phyloP scores from a whole-genome alignment of 2,113 vertebrate genomes.

The Copsychus sechellarum region DNA sequence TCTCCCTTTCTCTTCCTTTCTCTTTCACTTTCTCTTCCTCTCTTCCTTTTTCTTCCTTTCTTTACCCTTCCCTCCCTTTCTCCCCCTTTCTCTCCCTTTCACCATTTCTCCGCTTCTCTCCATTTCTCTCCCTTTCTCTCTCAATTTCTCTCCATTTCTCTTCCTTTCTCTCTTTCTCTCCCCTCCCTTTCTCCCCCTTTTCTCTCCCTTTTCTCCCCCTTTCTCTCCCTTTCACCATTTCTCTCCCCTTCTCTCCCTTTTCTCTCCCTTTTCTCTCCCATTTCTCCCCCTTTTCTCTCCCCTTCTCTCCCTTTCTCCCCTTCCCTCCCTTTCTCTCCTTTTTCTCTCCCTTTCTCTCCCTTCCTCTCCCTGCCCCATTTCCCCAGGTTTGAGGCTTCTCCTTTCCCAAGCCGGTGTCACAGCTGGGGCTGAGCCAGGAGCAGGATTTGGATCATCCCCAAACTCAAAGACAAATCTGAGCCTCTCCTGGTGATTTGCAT shows the following conservation, averaged over 20 bases:
- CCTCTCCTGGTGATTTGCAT: neutral
- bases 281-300: too few relatives aligned
- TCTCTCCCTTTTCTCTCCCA: neutral
- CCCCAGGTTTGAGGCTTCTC: rapidly evolving
- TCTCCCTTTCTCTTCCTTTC: too few relatives aligned
- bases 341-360: neutral
- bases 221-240: too few relatives aligned
- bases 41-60: too few relatives aligned
- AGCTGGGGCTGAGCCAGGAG: neutral
- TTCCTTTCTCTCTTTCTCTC: rapidly evolving
- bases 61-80: too few relatives aligned
- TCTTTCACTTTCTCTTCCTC: too few relatives aligned
- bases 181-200: rapidly evolving
- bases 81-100: neutral
- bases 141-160: neutral
- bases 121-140: neutral
- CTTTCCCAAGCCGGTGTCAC: rapidly evolving
- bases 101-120: neutral
- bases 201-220: neutral
- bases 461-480: neutral
- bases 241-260: neutral
- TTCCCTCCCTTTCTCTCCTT: rapidly evolving
- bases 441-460: neutral
- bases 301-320: neutral
- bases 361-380: neutral